Base-by-base conservation (phyloP, 2,888 invertebrate species). In the Psococerastis gibbosa region DNA sequence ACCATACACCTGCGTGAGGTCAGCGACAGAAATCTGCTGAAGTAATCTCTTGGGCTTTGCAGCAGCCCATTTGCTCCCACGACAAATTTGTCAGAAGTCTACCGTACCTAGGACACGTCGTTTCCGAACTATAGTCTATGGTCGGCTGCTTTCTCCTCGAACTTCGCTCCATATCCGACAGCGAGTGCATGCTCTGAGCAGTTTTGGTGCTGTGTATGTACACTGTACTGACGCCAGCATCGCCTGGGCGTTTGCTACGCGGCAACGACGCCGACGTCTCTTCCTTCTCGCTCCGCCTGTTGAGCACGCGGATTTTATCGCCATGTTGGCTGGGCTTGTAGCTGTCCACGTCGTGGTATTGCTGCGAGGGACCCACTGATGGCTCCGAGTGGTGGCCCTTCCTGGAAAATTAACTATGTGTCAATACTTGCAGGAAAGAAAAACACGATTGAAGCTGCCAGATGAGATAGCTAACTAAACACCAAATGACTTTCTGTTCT, bases 201-300 rank as follows among this genome's bases (percentile, higher is more conserved):
- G 38, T 46, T 47, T 45, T 50, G 16, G 46, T 43, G n/a, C 78
- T 78, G 55, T 82, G 81, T 51, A 81, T 76, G 55, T 83, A 82
- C 6, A 79, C 63, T 0, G 81, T 78, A 52, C 78, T 78, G 0
- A 77, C 73, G 55, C 76, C 78, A 3, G n/a, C 6, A 9, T 38
- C 38, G 18, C 22, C 22, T 18, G 15, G 15, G n/a, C 22, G 22
- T 33, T 33, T 33, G 5, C n/a, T 38, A 20, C 22, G 17, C 17
- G 16, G 17, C n/a, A 38, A 20, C 3, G 38, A 20, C 20, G 38
- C 15, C 5, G 38, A 18, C 13, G n/a, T 13, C n/a, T 38, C 38
- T 6, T 38, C 38, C 22, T 38, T 38, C 11, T 38, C 38, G 11
- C 20, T 18, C 22, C 22, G 15, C 17, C 22, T 38, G 20, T 16